Evolutionary conservation across 2,113 vertebrate species (phyloP).

Genomic region (Rostratula benghalensis): DNA sequence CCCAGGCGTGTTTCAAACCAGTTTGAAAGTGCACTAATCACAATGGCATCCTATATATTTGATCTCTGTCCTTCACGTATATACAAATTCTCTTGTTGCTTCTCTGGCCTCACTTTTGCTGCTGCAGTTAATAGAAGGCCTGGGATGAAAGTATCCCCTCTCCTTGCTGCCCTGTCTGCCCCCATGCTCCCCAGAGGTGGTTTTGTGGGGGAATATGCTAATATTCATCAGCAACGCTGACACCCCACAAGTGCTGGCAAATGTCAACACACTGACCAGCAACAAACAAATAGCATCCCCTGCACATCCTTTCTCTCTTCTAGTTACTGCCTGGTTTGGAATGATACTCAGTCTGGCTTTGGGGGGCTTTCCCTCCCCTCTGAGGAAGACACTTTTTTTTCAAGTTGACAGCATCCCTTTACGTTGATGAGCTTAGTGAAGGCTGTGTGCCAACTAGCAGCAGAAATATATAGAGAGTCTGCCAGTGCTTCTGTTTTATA

Average conservation of each 20-base stretch:
- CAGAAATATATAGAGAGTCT: constrained; percentile 48
- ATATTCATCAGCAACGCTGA: not conserved
- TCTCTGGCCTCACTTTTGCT: not conserved
- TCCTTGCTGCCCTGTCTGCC: not conserved
- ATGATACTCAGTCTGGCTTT: not conserved
- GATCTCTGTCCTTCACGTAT: too few relatives aligned
- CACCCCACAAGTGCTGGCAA: not conserved
- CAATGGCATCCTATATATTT: not conserved
- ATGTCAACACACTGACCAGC: not conserved
- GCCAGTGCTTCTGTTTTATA: constrained; percentile 30
- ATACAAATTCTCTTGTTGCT: not conserved
- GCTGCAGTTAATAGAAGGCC: not conserved
- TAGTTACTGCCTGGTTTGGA: not conserved
- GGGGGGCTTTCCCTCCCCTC: rapidly evolving
- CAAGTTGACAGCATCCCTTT: constrained; percentile 56
- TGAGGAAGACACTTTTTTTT: constrained; percentile 12
- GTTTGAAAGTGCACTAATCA: not conserved
- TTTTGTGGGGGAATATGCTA: not conserved
- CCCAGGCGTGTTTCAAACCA: not conserved
- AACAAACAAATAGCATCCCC: not conserved
- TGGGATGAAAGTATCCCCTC: not conserved
- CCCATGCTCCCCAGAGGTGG: not conserved
- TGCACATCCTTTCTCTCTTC: not conserved
- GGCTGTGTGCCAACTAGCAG: constrained; percentile 29
- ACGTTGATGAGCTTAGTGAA: constrained; percentile 45